Percentiles rank a stretch among this genome's conserved stretches.
These are phyloP conservation scores for Andrena hattorfiana DNA, from an alignment of 2,888 invertebrate genomes.

Conservation along the genomic window DNA sequence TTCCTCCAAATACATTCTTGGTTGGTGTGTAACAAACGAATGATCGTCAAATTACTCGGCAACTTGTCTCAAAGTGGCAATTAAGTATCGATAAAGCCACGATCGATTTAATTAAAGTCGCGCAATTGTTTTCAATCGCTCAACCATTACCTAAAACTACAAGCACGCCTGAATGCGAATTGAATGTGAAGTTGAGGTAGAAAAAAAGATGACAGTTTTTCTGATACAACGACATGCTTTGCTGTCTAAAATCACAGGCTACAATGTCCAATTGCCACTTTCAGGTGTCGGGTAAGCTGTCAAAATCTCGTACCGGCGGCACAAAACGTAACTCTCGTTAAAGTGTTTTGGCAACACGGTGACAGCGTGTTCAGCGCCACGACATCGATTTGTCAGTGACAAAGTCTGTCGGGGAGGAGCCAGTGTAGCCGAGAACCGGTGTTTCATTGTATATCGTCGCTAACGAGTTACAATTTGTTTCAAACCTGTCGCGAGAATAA, in stretches of 20 bases:
- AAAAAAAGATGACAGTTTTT: not conserved
- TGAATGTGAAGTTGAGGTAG: not conserved
- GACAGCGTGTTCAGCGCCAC: slow-evolving; percentile 70
- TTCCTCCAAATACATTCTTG: not conserved
- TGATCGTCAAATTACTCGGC: slow-evolving; percentile 23
- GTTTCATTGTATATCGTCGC: slow-evolving; percentile 62
- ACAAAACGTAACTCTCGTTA: slow-evolving; percentile 55
- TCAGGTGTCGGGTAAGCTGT: slow-evolving; percentile 11
- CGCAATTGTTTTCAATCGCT: slow-evolving; percentile 14
- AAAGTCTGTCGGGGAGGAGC: slow-evolving; percentile 50
- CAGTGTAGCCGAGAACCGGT: slow-evolving; percentile 28
- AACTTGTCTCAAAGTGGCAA: slow-evolving; percentile 37
- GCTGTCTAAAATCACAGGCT: not conserved
- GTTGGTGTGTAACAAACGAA: slow-evolving; percentile 17
- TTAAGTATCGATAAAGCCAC: slow-evolving; percentile 21
- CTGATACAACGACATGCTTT: not conserved
- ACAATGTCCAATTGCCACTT: not conserved
- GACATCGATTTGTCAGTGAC: slow-evolving; percentile 78
- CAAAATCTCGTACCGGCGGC: slow-evolving; percentile 16
- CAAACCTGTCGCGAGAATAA: slow-evolving; percentile 66
- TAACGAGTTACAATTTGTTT: slow-evolving; percentile 67
- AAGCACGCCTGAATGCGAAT: not conserved
- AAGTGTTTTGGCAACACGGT: slow-evolving; percentile 77
- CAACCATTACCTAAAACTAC: not conserved
- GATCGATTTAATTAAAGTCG: slow-evolving; percentile 21